Percentiles rank a stretch among this genome's conserved stretches.
Conservation (phyloP, 2,888 invertebrate genomes). For the Euplagia quadripunctaria region DNA sequence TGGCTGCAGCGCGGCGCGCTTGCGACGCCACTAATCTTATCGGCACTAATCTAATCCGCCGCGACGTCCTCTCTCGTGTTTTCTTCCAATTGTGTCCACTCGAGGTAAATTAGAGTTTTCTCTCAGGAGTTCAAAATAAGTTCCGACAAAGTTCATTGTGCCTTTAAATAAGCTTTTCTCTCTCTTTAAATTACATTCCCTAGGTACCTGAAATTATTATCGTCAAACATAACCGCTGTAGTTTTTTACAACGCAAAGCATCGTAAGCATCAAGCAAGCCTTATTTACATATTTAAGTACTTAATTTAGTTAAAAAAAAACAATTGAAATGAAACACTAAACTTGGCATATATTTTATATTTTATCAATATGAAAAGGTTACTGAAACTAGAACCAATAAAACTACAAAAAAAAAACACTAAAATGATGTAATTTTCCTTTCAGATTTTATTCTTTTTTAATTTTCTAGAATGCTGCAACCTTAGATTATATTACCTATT, state of each 20-base stretch:
- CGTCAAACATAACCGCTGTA: background rate
- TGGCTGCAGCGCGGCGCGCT: slow-evolving; percentile 54
- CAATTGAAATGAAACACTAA: too few species aligned
- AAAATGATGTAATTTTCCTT: background rate
- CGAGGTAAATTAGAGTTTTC: slow-evolving; percentile 84
- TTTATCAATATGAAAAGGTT: too few species aligned
- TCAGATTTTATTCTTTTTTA: background rate
- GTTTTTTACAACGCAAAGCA: background rate
- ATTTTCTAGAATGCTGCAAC: background rate
- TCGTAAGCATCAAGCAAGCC: background rate
- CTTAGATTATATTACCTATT: too few species aligned
- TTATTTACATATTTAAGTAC: background rate
- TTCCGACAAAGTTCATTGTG: slow-evolving; percentile 70
- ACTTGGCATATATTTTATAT: too few species aligned
- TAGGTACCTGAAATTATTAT: slow-evolving; percentile 36
- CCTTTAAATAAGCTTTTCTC: slow-evolving; percentile 53
- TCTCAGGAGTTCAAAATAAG: slow-evolving; percentile 75
- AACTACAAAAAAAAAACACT: background rate
- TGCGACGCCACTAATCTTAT: slow-evolving; percentile 83
- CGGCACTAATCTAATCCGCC: slow-evolving; percentile 83
- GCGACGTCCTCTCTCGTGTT: slow-evolving; percentile 84
- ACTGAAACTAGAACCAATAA: background rate
- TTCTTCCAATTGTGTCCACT: slow-evolving; percentile 86
- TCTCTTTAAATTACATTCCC: slow-evolving; percentile 55
- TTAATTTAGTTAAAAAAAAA: too few species aligned